Base-by-base conservation (phyloP, 2,113 vertebrate species). In the Agelaius tricolor region DNA sequence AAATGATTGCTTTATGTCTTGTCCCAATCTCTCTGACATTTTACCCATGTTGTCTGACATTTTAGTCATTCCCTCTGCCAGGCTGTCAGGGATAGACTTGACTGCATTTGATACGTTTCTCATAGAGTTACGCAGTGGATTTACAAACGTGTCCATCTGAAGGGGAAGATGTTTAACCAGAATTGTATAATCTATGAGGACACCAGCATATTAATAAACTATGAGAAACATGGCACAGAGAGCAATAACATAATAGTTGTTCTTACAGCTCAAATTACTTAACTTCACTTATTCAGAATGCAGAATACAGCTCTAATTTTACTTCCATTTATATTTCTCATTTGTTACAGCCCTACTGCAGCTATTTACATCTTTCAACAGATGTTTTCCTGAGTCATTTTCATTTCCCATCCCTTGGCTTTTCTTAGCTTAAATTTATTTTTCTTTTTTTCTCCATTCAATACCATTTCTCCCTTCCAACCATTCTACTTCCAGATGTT, bases 61-160 rank as follows among this genome's bases (percentile, higher is more conserved):
- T 97, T 99, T 99, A 97, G 97, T 99, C 99, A 99, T 99, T 94
- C 99, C 99, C 96, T 99, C 99, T 66, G 99, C 99, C 97, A 99
- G 98, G 96, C 99, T 99, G 98, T 99, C 99, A 68, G 99, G 99
- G 94, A 99, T 97, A 54, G 98, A 98, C 98, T 99, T 99, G 90
- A 99, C 99, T 37, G 98, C 99, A 83, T 99, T 99, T 96, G 99
- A 99, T 96, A 99, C 98, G 73, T 99, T 99, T 97, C 99, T 98
- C 99, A 99, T 99, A 97, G 99, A 99, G 97, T 99, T 99, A 96
- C 99, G 98, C 94, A 99, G 97, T 44, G 99, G 99, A 96, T 99
- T 99, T 96, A 99, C 99, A 98, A 99, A 99, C 43, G 99, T 99
- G 97, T 99, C 99, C 98, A 99, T 99, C 99, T 99, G 97, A 97